Conservation (phyloP, 2,797 vertebrate species). For the Masticophis lateralis region DNA sequence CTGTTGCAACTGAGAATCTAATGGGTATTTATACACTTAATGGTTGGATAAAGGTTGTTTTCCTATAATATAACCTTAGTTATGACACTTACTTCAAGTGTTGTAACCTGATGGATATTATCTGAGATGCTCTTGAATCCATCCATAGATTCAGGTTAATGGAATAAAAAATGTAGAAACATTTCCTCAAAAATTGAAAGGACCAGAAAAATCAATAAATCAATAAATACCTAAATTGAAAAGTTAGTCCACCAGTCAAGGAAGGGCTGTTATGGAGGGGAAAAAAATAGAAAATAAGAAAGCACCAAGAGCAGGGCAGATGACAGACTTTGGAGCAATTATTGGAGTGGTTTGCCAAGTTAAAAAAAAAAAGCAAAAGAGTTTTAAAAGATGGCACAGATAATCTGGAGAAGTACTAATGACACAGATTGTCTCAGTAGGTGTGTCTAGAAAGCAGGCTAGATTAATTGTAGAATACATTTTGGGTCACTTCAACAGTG, state of each 20-base stretch:
- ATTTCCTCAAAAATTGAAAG: neutral
- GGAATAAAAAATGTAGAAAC: neutral
- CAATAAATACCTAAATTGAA: neutral
- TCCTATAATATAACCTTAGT: neutral
- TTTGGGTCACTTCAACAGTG: neutral
- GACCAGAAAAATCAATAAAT: neutral
- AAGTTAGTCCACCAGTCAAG: neutral
- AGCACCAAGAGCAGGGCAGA: neutral
- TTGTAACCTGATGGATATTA: neutral
- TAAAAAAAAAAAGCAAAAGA: neutral
- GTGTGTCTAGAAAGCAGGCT: neutral
- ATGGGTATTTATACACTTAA: neutral
- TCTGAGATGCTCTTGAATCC: neutral
- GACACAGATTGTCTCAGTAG: neutral
- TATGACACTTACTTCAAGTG: neutral
- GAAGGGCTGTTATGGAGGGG: neutral
- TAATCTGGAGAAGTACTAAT: neutral
- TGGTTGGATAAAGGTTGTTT: neutral
- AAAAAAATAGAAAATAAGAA: neutral
- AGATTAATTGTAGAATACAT: neutral
- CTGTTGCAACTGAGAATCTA: neutral
- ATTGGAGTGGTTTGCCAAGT: neutral
- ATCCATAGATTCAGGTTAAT: neutral
- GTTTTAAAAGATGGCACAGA: neutral
- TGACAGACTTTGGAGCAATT: neutral